A percentile compares a stretch with the other conserved stretches of the same genome.
Evolutionary conservation across 2,888 invertebrate species (phyloP).

Genomic region (Aphidoletes aphidimyza): DNA sequence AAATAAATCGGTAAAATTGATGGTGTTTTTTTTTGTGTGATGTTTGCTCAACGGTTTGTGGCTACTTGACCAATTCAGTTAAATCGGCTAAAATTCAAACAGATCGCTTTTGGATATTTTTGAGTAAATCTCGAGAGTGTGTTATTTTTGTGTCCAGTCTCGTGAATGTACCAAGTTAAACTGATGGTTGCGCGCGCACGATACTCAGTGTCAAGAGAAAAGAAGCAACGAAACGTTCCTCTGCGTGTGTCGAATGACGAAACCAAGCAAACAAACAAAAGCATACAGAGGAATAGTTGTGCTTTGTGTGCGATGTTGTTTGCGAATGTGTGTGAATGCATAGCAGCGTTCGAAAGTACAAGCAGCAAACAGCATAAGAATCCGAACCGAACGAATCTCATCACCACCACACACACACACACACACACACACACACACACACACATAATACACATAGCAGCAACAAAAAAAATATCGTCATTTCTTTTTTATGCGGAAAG

Average conservation of each 20-base stretch:
- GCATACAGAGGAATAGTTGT: too few relatives aligned
- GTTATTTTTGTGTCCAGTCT: slow-evolving; percentile 35
- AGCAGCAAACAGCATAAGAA: slow-evolving; percentile 9
- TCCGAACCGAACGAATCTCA: too few relatives aligned
- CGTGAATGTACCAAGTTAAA: slow-evolving; percentile 53
- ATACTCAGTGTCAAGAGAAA: slow-evolving; percentile 42
- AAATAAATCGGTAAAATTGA: not conserved
- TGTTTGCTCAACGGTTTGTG: not conserved
- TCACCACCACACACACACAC: not conserved
- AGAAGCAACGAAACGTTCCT: slow-evolving; percentile 26
- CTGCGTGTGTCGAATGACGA: slow-evolving; percentile 32
- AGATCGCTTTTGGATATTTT: not conserved
- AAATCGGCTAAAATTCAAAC: not conserved
- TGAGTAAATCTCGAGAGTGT: not conserved
- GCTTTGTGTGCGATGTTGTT: too few relatives aligned
- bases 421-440: not conserved
- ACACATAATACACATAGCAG: too few relatives aligned
- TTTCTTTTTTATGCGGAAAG: slow-evolving; percentile 21
- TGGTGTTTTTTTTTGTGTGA: not conserved
- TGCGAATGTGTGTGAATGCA: not conserved
- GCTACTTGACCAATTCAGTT: not conserved
- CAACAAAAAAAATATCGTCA: too few relatives aligned
- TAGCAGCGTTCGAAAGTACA: not conserved
- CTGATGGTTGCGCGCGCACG: slow-evolving; percentile 53
- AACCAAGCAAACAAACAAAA: slow-evolving; percentile 16